Percentiles rank a stretch among this genome's conserved stretches.
Conservation (phyloP, 2,113 vertebrate genomes). For the Potamarius usumacintae region DNA sequence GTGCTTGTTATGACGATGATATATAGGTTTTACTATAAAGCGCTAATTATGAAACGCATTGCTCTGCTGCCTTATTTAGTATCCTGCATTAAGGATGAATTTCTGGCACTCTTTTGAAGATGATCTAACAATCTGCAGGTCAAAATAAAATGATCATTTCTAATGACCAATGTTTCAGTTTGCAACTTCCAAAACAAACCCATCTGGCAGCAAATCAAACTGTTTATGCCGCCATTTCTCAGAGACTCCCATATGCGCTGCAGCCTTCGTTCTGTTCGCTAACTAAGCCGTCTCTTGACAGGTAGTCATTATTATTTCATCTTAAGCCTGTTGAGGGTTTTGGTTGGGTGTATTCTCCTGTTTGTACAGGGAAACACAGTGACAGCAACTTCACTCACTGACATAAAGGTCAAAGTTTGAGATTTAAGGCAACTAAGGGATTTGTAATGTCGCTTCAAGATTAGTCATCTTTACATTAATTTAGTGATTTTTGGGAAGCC, state of each 20-base stretch:
- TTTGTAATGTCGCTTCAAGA: slow-evolving; percentile 29
- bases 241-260: background rate
- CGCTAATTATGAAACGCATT: background rate
- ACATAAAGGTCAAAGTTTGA: slow-evolving; percentile 52
- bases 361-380: slow-evolving; percentile 18
- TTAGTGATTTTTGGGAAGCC: slow-evolving; percentile 17
- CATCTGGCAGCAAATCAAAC: slow-evolving; percentile 5
- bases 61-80: background rate
- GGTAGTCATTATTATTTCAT: slow-evolving; percentile 52
- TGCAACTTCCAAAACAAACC: slow-evolving; percentile 18
- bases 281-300: slow-evolving; percentile 38
- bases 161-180: background rate
- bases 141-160: background rate
- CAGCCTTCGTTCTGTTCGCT: slow-evolving; percentile 16
- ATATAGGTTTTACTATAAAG: background rate
- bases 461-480: slow-evolving; percentile 28
- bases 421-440: slow-evolving; percentile 46
- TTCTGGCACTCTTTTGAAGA: background rate
- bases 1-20: background rate
- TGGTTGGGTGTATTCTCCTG: slow-evolving; percentile 23
- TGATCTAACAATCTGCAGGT: background rate
- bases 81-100: background rate
- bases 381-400: slow-evolving; percentile 29
- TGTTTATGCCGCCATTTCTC: background rate
- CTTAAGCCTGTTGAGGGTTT: slow-evolving; percentile 41